phyloP scores from a whole-genome alignment of 2,797 vertebrate genomes.

The Miichthys miiuy region DNA sequence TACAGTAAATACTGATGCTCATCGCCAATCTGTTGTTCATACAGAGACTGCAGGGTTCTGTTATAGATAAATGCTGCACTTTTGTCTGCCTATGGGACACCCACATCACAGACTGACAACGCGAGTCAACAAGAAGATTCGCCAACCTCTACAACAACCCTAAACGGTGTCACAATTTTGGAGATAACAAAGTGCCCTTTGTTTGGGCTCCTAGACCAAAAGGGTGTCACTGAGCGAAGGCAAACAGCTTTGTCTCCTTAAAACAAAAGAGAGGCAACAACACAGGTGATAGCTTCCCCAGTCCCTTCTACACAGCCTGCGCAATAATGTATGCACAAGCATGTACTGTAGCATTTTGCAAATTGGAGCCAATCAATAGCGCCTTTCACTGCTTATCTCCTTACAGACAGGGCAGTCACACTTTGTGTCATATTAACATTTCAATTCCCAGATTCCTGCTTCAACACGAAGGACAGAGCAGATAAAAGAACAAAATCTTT shows the following conservation, averaged over 20 bases:
- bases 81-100: conserved; percentile 6
- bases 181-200: not conserved
- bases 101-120: conserved; percentile 21
- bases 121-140: not conserved
- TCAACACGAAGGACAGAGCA: conserved; percentile 64
- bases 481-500: conserved; percentile 53
- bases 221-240: not conserved
- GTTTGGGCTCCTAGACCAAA: conserved; percentile 7
- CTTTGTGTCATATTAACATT: conserved; percentile 76
- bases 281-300: conserved; percentile 14
- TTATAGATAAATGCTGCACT: conserved; percentile 28
- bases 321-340: conserved; percentile 32
- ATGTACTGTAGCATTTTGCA: conserved; percentile 40
- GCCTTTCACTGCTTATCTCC: conserved; percentile 63
- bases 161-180: not conserved
- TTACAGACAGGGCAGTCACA: conserved; percentile 71
- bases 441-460: conserved; percentile 71
- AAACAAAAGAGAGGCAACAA: conserved; percentile 13
- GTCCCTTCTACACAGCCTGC: conserved; percentile 29
- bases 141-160: not conserved
- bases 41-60: not conserved
- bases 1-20: conserved; percentile 9
- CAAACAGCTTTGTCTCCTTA: not conserved
- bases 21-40: conserved; percentile 7
- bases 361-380: conserved; percentile 59